Evolutionary conservation across 2,888 invertebrate genomes (phyloP).

Genomic region (Nephrotoma guestfalica): DNA sequence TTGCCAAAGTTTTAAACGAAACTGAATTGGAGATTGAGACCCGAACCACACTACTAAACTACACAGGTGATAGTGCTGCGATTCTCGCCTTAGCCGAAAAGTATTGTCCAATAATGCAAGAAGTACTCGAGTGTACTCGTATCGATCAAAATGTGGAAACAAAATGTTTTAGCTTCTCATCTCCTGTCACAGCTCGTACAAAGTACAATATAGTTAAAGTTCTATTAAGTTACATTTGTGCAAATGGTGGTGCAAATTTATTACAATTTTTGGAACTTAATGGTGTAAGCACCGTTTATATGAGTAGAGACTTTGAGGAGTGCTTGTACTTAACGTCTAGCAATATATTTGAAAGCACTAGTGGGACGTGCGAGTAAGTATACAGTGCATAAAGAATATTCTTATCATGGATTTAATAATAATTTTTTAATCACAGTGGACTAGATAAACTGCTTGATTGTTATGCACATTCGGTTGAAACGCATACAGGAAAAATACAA

Average conservation of each 20-base stretch:
- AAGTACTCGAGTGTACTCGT: not conserved
- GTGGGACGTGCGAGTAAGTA: too few species aligned
- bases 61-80: not conserved
- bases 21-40: not conserved
- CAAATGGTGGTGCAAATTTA: not conserved
- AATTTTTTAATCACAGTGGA: too few species aligned
- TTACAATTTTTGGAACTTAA: not conserved
- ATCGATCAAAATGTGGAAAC: not conserved
- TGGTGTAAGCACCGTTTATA: not conserved
- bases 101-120: not conserved
- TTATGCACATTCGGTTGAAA: too few species aligned
- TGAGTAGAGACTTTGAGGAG: not conserved
- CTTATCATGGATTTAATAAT: too few species aligned
- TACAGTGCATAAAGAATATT: too few species aligned
- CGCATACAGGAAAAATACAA: too few species aligned
- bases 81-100: not conserved
- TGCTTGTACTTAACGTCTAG: not conserved
- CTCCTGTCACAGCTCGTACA: not conserved
- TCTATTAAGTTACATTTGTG: not conserved
- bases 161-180: not conserved
- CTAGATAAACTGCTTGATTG: too few species aligned
- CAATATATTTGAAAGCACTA: too few species aligned
- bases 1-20: not conserved
- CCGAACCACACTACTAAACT: not conserved
- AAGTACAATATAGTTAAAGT: not conserved